Evolutionary conservation across 2,113 vertebrate species (phyloP).

Genomic region (Leuciscus idus): DNA sequence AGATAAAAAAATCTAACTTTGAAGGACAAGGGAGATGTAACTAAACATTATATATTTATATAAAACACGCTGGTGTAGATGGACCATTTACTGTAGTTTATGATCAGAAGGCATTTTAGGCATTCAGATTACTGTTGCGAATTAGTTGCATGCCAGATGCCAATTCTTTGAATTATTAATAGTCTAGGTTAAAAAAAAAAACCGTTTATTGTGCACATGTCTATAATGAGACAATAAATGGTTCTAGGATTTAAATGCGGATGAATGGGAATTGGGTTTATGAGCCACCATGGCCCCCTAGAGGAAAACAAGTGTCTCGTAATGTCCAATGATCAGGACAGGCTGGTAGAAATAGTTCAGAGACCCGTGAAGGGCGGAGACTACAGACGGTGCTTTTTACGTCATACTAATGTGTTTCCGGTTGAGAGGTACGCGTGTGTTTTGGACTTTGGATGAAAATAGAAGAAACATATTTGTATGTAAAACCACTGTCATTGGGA

Average conservation of each 20-base stretch:
- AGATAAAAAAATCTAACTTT: neutral
- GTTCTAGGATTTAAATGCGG: neutral
- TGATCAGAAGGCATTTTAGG: neutral
- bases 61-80: neutral
- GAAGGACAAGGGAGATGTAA: neutral
- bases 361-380: neutral
- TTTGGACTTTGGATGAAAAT: neutral
- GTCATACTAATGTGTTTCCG: conserved; percentile 32
- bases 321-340: neutral
- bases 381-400: neutral
- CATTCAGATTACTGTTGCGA: neutral
- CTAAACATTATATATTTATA: neutral
- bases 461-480: neutral
- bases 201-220: neutral
- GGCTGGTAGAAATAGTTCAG: too few relatives aligned
- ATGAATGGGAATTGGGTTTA: neutral
- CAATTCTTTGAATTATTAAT: neutral
- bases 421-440: conserved; percentile 28
- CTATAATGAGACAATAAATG: neutral
- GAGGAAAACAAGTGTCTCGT: neutral
- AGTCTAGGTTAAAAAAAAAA: too few relatives aligned
- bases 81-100: neutral
- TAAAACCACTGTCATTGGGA: neutral
- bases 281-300: conserved; percentile 7
- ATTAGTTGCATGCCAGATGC: neutral